phyloP scores from a whole-genome alignment of 2,797 vertebrate species.

The Sebastes oblongus region DNA sequence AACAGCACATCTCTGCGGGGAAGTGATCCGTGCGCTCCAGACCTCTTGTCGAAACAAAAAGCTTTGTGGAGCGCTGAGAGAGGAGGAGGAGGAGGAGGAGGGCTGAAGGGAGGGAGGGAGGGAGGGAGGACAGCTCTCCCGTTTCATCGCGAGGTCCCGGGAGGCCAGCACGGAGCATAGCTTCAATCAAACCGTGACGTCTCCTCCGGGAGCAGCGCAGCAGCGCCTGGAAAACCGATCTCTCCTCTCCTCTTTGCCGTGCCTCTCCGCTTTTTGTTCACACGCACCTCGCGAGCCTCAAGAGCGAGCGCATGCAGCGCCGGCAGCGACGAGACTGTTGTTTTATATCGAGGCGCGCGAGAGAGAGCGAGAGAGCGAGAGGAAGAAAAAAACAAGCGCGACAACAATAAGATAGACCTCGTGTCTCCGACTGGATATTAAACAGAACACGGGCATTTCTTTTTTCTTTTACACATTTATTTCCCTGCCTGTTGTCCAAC shows the following conservation, averaged over 20 bases:
- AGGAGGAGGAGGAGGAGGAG: not conserved
- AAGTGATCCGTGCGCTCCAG: conserved; percentile 79
- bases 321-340: conserved; percentile 66
- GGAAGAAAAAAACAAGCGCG: conserved; percentile 24
- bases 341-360: conserved; percentile 58
- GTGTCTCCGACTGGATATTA: conserved; percentile 41
- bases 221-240: conserved; percentile 82
- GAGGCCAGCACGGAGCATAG: conserved; percentile 79
- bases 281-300: conserved; percentile 67
- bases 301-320: conserved; percentile 56
- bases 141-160: conserved; percentile 84
- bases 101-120: fast-evolving
- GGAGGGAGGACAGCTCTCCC: conserved; percentile 61
- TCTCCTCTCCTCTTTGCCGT: conserved; percentile 64
- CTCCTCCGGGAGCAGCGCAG: conserved; percentile 82
- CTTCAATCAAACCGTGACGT: conserved; percentile 88
- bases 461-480: not conserved
- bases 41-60: conserved; percentile 78
- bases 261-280: conserved; percentile 77
- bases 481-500: not conserved
- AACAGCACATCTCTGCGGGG: conserved; percentile 63
- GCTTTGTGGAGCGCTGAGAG: conserved; percentile 75
- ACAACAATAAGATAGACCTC: conserved; percentile 53
- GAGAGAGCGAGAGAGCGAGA: not conserved
- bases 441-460: conserved; percentile 37